Evolutionary conservation across 1,140 invertebrate species (phyloP), one percentile per base, ranked within the genome.

Genomic region (Trachymyrmex septentrionalis): DNA sequence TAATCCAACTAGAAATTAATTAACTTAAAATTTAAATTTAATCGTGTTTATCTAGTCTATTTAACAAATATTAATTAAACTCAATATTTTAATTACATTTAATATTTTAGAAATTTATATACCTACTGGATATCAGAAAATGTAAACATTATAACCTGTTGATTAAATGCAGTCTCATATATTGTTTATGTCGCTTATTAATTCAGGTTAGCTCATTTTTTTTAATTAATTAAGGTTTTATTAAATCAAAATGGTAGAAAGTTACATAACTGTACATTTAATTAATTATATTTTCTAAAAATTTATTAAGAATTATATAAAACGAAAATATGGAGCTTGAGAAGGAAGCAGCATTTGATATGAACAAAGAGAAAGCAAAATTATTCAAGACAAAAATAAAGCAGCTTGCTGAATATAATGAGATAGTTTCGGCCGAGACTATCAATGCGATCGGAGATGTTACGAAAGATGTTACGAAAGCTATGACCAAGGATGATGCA

Each of bases 371-470:
- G 1, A 89, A 69, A 30, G 91, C n/a, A 12, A 38, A 34, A n/a
- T 1, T 30, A 19, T 61, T 72, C 1, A 66, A 57, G 9, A 76
- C 86, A 0, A 92, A 90, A 67, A 19, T 93, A 27, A 86, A 71
- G 19, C 87, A 90, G 34, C 57, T 94, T 3, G 90, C 82, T 10
- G 57, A 92, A 21, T 92, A 90, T 30, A 86, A 93, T 3, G 72
- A 92, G 16, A 73, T 93, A 16, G 67, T 94, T n/a, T 92, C 91
- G 3, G 21, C 81, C 2, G 91, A 88, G 19, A 91, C 92, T 38
- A 59, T 93, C 14, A 63, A 85, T 27, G 80, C 77, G 24, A 81
- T 92, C 14, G 89, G 82, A 12, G 44, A 88, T 12, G 77, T 92
- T 19, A 86, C 69, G 0, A 87, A 89, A 21, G 64, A 78, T 12